Base-by-base conservation (phyloP, 2,113 vertebrate genomes). In the Coregonus clupeaformis region DNA sequence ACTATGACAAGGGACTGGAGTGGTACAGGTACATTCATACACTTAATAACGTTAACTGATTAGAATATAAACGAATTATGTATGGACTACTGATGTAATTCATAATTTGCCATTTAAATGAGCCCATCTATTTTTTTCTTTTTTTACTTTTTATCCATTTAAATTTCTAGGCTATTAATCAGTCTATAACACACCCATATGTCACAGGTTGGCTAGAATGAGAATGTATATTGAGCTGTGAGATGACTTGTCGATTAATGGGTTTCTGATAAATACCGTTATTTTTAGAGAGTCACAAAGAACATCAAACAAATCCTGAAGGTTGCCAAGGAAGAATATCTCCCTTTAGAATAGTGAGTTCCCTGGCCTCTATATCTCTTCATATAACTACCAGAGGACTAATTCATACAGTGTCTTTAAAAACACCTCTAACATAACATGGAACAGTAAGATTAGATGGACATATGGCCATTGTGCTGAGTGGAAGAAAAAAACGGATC, bases 1-100 rank as follows among this genome's bases (percentile, higher is more conserved):
- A 95, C 90, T 97, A 95, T 80, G 90, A 95, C 76, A 95, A 93
- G 73, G 96, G 95, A 18, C 93, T 96, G 66, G 91, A 94, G 85
- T 97, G 95, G 95, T 97, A 97, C 93, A 95, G 95, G 96, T 96
- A 80, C 45, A 47, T 47, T 47, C 5, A 59, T 59, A 59, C 1
- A 59, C 18, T 59, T 52, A 59, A n/a, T 57, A 59, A 22, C 57
- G 6, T n/a, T n/a, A 20, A 59, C 55, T 20, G 27, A 27, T 27
- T 27, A 27, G 27, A 27, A 27, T 27, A 27, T 1, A 27, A 27
- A 27, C 27, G 27, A 27, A 2, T 27, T 27, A 27, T 27, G 27
- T 27, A 27, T 27, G 27, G 2, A 27, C 27, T 27, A 27, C 27
- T 27, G 1, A 27, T 27, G 2, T 27, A 27, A 2, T 27, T 27